These are phyloP conservation scores for Hypercompe scribonia DNA, from an alignment of 2,888 invertebrate species.

Conservation along the genomic window DNA sequence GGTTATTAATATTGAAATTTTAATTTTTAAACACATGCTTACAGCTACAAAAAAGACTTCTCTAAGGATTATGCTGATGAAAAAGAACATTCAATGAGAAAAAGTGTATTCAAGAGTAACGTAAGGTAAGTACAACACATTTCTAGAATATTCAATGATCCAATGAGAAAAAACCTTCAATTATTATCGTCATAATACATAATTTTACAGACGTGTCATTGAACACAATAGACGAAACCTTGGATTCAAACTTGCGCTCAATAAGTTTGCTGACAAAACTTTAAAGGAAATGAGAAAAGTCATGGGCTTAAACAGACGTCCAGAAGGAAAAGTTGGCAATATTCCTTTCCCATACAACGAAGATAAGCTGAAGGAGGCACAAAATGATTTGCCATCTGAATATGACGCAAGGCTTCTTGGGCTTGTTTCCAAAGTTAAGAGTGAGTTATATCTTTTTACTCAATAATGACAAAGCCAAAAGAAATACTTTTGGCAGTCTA, in stretches of 20 bases:
- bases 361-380: conserved; percentile 47
- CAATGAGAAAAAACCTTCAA: neutral
- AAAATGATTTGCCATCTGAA: conserved; percentile 58
- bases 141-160: neutral
- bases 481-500: too few relatives aligned
- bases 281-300: conserved; percentile 63
- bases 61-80: conserved; percentile 32
- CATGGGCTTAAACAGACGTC: conserved; percentile 60
- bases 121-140: conserved; percentile 35
- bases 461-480: too few relatives aligned
- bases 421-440: conserved; percentile 63
- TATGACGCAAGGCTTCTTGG: conserved; percentile 68
- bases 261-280: conserved; percentile 72
- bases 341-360: conserved; percentile 69
- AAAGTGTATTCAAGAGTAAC: conserved; percentile 35
- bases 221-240: conserved; percentile 62
- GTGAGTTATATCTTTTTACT: conserved; percentile 58
- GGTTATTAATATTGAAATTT: neutral
- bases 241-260: conserved; percentile 67
- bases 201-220: conserved; percentile 54
- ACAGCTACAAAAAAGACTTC: conserved; percentile 35
- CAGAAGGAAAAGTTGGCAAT: conserved; percentile 60
- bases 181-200: neutral
- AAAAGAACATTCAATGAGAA: conserved; percentile 36
- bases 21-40: conserved; percentile 2